phyloP scores from a whole-genome alignment of 2,797 vertebrate genomes.

The Microctenopoma lineatum region DNA sequence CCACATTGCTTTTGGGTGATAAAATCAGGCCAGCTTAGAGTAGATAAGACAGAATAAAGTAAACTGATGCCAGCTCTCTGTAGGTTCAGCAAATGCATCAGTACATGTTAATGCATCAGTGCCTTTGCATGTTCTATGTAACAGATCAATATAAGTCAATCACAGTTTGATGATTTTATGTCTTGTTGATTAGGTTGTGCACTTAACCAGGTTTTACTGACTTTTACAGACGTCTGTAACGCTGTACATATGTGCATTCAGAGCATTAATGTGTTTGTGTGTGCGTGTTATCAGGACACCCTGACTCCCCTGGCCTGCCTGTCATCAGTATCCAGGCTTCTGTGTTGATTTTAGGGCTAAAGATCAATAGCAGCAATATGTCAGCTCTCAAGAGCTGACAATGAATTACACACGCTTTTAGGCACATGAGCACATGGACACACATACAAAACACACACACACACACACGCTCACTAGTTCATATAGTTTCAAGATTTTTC shows the following conservation, averaged over 20 bases:
- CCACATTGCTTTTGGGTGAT: neutral
- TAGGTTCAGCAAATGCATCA: neutral
- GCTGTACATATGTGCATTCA: slow-evolving; percentile 39
- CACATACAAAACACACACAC: slow-evolving; percentile 41
- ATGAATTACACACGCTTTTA: slow-evolving; percentile 84
- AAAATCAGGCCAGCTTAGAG: neutral
- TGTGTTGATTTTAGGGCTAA: slow-evolving; percentile 83
- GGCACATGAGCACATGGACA: slow-evolving; percentile 76
- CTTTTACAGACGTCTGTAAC: slow-evolving; percentile 47
- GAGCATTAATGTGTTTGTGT: slow-evolving; percentile 37
- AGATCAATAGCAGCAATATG: slow-evolving; percentile 92
- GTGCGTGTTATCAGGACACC: slow-evolving; percentile 70
- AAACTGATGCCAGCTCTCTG: neutral
- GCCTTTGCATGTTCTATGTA: neutral
- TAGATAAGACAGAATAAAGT: neutral
- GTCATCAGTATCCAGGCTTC: slow-evolving; percentile 80
- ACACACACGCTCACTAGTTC: slow-evolving; percentile 11
- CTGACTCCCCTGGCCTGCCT: slow-evolving; percentile 67
- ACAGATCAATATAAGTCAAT: neutral
- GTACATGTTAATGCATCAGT: neutral
- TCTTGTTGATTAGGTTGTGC: slow-evolving; percentile 1
- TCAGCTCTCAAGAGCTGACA: slow-evolving; percentile 83
- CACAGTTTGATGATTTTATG: slow-evolving; percentile 15
- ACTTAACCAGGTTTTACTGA: slow-evolving; percentile 26
- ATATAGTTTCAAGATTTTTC: neutral